A percentile compares a stretch with the other conserved stretches of the same genome.
Evolutionary conservation across 1,140 invertebrate species (phyloP).

Genomic region (Drosophila truncata): DNA sequence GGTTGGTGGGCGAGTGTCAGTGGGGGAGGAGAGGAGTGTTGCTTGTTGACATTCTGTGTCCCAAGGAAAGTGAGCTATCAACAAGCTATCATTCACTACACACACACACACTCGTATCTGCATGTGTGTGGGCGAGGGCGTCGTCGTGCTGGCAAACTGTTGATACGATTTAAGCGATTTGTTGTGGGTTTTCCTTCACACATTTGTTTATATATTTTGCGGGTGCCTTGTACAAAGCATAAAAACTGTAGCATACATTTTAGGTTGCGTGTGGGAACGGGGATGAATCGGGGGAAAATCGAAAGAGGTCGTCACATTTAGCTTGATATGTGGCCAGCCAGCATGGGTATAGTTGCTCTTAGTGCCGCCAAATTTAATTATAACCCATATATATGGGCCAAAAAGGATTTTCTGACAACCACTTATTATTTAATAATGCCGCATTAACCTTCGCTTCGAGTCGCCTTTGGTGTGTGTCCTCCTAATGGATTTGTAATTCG

Average conservation of each 20-base stretch:
- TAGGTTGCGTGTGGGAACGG: constrained; percentile 5
- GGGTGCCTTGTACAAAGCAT: constrained; percentile 48
- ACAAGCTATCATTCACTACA: constrained; percentile 82
- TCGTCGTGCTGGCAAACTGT: constrained; percentile 78
- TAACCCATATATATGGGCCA: constrained; percentile 56
- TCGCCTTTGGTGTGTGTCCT: constrained; percentile 22
- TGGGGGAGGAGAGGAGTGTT: constrained; percentile 21
- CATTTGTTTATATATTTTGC: constrained; percentile 55
- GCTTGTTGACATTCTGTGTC: constrained; percentile 72
- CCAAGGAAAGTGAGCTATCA: constrained; percentile 74
- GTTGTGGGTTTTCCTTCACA: constrained; percentile 69
- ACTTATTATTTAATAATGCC: constrained; percentile 69
- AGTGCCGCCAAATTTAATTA: constrained; percentile 61
- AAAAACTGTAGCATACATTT: constrained; percentile 59
- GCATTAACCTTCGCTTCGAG: constrained; percentile 44
- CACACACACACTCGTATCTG: constrained; percentile 66
- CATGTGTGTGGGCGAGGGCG: constrained; percentile 47
- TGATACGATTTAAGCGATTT: constrained; percentile 81
- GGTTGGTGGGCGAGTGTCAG: constrained; percentile 1
- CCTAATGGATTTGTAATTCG: constrained; percentile 76
- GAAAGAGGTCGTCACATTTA: constrained; percentile 60
- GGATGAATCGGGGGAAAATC: constrained; percentile 26
- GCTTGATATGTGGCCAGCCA: neutral
- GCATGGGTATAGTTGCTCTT: constrained; percentile 8
- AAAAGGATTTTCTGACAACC: constrained; percentile 67